These are phyloP conservation scores for Cotesia glomerata DNA, from an alignment of 1,140 invertebrate species.

Conservation along the genomic window DNA sequence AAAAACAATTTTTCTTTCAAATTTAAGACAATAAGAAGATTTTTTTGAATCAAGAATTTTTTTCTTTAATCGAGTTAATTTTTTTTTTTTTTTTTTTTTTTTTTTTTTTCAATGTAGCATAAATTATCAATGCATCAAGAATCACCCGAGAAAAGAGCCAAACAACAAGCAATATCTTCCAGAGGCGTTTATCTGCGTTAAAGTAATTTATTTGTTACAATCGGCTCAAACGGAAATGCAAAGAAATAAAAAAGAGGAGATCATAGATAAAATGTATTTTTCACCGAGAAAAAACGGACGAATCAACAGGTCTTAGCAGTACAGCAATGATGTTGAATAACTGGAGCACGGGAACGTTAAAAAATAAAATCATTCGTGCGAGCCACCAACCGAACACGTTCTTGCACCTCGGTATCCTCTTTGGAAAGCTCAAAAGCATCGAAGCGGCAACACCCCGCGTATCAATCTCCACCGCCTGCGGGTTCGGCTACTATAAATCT, in stretches of 20 bases:
- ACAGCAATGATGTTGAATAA: conserved; percentile 10
- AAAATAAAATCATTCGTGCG: conserved; percentile 10
- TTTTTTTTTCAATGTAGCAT: too few species aligned
- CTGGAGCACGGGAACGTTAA: background rate
- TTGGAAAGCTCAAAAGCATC: background rate
- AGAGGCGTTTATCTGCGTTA: too few species aligned
- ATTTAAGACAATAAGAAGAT: too few species aligned
- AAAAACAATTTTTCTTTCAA: too few species aligned
- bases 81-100: too few species aligned
- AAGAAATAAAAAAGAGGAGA: background rate
- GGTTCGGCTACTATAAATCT: conserved; percentile 10
- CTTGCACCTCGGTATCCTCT: background rate
- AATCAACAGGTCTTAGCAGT: conserved; percentile 5
- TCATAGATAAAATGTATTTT: too few species aligned
- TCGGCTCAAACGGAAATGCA: background rate
- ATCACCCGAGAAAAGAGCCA: too few species aligned
- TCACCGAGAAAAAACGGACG: background rate
- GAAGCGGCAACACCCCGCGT: conserved; percentile 9
- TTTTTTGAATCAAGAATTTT: too few species aligned
- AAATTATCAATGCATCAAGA: too few species aligned
- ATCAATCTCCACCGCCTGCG: conserved; percentile 11
- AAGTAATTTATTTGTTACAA: too few species aligned
- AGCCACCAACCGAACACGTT: background rate
- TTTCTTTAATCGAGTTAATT: too few species aligned
- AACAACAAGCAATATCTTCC: too few species aligned